These are phyloP conservation scores for Bombyx huttoni DNA, from an alignment of 2,888 invertebrate species.

Conservation along the genomic window DNA sequence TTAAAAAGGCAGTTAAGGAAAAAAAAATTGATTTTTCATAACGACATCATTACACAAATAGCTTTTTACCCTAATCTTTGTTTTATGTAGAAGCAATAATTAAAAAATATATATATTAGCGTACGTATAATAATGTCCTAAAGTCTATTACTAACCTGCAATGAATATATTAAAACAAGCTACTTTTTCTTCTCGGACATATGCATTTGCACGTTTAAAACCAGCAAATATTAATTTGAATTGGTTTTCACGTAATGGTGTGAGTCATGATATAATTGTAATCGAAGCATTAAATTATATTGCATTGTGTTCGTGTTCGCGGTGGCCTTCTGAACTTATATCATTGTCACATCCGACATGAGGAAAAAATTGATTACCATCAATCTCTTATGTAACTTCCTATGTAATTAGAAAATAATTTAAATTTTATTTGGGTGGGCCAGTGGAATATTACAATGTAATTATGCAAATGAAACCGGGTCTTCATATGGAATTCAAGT, in stretches of 20 bases:
- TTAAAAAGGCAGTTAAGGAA: too few relatives aligned
- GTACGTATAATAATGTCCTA: too few relatives aligned
- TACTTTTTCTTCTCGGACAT: too few relatives aligned
- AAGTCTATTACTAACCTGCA: too few relatives aligned
- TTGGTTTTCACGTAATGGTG: neutral
- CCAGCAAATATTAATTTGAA: neutral
- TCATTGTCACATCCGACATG: neutral
- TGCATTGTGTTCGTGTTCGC: neutral
- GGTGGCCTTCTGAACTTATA: neutral
- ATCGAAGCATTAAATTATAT: neutral
- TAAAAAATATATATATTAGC: too few relatives aligned
- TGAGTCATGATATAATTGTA: neutral
- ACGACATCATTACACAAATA: too few relatives aligned
- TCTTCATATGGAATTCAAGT: neutral
- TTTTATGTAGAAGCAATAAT: too few relatives aligned
- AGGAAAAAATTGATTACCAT: neutral
- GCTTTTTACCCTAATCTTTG: too few relatives aligned
- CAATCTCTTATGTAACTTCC: neutral
- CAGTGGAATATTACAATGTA: neutral
- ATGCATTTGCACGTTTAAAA: too few relatives aligned
- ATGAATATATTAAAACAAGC: too few relatives aligned
- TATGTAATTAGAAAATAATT: neutral
- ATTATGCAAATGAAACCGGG: neutral
- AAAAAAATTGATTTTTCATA: too few relatives aligned
- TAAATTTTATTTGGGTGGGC: neutral